These are phyloP conservation scores for Drosophila gunungcola DNA, from an alignment of 1,140 invertebrate genomes.

Conservation along the genomic window DNA sequence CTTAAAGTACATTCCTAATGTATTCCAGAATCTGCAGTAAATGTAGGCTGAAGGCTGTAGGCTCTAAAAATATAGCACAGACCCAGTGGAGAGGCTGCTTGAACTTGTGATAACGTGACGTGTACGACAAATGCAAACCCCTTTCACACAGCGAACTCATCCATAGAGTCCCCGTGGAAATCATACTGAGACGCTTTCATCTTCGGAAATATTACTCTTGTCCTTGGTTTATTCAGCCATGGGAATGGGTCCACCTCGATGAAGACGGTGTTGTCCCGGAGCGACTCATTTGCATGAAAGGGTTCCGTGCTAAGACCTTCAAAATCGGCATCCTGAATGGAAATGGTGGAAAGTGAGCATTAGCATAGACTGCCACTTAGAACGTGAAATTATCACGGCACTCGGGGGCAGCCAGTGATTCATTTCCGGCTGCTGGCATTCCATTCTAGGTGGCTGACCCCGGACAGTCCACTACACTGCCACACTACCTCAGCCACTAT, in stretches of 20 bases:
- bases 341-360: conserved; percentile 22
- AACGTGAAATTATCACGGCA: conserved; percentile 13
- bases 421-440: conserved; percentile 2
- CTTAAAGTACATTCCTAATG: conserved; percentile 1
- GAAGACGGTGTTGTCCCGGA: neutral
- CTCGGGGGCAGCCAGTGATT: conserved; percentile 12
- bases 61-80: neutral
- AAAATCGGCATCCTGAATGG: neutral
- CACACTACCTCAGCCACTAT: neutral
- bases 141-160: neutral
- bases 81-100: neutral
- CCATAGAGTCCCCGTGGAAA: conserved; percentile 27
- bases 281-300: conserved; percentile 56
- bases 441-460: conserved; percentile 1
- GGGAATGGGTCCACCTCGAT: neutral
- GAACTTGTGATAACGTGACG: conserved; percentile 9
- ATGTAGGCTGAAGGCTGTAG: neutral
- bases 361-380: conserved; percentile 21
- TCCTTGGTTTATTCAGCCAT: conserved; percentile 14
- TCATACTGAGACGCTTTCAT: conserved; percentile 30
- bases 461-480: neutral
- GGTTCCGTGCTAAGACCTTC: conserved; percentile 18
- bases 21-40: conserved; percentile 4
- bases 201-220: neutral
- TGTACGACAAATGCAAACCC: conserved; percentile 10